Conservation (phyloP, 2,888 invertebrate species). For the Drosophila ochracea region DNA sequence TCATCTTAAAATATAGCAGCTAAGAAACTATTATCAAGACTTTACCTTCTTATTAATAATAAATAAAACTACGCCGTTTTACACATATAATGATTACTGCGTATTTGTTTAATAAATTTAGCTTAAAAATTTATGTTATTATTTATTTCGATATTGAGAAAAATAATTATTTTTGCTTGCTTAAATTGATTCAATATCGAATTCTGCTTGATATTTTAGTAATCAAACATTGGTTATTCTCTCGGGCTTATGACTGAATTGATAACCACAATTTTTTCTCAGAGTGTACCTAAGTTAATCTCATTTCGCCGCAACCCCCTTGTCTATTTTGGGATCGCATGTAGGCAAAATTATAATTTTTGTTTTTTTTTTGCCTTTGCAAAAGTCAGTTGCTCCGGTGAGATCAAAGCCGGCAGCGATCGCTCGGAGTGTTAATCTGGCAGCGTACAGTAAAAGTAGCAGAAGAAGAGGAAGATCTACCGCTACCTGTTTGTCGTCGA, state of each 20-base stretch:
- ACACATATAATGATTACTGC: neutral
- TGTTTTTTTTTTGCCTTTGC: slow-evolving; percentile 24
- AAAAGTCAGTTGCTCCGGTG: slow-evolving; percentile 63
- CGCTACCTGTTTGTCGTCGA: slow-evolving; percentile 65
- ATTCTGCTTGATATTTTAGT: neutral
- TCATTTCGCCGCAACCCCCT: slow-evolving; percentile 31
- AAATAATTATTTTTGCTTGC: neutral
- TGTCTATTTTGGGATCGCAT: slow-evolving; percentile 18
- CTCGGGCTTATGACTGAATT: neutral
- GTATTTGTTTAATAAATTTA: neutral
- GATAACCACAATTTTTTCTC: neutral
- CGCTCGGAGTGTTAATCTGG: slow-evolving; percentile 57
- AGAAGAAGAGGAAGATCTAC: slow-evolving; percentile 6
- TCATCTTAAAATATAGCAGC: neutral
- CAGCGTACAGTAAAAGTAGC: slow-evolving; percentile 21
- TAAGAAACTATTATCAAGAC: neutral
- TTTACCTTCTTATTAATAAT: neutral
- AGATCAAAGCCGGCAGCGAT: slow-evolving; percentile 69
- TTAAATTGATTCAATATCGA: neutral
- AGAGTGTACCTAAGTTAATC: slow-evolving; percentile 28
- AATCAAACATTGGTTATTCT: neutral
- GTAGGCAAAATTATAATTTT: slow-evolving; percentile 6
- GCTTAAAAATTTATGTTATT: fast-evolving
- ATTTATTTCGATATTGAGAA: neutral
- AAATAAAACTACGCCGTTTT: neutral